Evolutionary conservation across 2,888 invertebrate species (phyloP), one percentile per base, ranked within the genome.

Genomic region (Hirtodrosophila cameraria): DNA sequence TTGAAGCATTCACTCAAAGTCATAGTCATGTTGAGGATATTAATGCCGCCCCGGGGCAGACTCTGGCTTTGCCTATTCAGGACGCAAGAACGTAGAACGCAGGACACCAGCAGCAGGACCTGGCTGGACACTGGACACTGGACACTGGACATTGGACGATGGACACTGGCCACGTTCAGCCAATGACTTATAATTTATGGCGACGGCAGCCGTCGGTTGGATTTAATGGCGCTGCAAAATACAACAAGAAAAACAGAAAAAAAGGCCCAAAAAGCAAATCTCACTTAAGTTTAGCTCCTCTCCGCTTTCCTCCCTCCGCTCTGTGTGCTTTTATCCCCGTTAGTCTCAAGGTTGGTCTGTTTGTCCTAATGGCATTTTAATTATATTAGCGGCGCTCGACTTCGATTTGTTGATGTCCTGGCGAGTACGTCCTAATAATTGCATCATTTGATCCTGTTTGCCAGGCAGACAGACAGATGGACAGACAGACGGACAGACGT

Each of bases 1-100:
- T 88, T 87, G 87, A 77, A 72, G 77, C 86, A 84, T 88, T 87
- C 86, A 87, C 87, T 87, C 88, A 87, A 88, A 86, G 88, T 86
- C 86, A 86, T 75, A 79, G 86, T 88, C 88, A 88, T 84, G 82
- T 78, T 75, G 68, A 60, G 66, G 76, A 83, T 81, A 86, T 86
- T 86, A 86, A 87, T 86, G 81, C 69, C 73, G 55, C 58, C 58
- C 48, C 42, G 43, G 30, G 54, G 30, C 38, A 30, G 13, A 28
- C 43, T 43, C 13, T 11, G 3, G n/a, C 8, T 7, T 27, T 8
- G n/a, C 16, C 15, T n/a, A n/a, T n/a, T n/a, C n/a, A n/a, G n/a
- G n/a, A n/a, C n/a, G n/a, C n/a, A n/a, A n/a, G n/a, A n/a, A n/a
- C n/a, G n/a, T n/a, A n/a, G n/a, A n/a, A n/a, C n/a, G n/a, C 39